Base-by-base conservation (phyloP, 23 tunicate species). In the Corella eumyota region DNA sequence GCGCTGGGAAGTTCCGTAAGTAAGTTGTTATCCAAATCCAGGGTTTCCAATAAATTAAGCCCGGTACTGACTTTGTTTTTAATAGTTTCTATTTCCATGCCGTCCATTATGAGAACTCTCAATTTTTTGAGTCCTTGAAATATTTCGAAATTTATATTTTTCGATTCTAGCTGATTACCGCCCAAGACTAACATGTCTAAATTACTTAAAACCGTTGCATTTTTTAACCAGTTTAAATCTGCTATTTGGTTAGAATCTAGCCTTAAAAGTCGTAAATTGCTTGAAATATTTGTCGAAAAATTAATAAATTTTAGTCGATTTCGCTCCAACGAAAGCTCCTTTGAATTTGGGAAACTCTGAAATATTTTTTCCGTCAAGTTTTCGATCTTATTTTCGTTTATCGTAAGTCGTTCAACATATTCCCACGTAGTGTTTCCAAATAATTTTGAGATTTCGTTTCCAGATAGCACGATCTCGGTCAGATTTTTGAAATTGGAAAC, bases 11-110 rank as follows among this genome's bases (percentile, higher is more conserved):
- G 33, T 20, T 19, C 34, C 31, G 34, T 2, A 7, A 69, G 35
- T 9, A 3, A 6, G 60, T 69, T 69, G 54, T 57, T 21, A 55
- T 38, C 55, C 29, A 69, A 58, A 40, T 69, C 54, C 23, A 69
- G 22, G 6, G 5, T 32, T 34, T 69, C 54, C 3, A 69, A 54
- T 21, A 23, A 3, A 5, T 36, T 36, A 2, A 69, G 22, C 32
- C 65, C 75, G 4, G 35, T 31, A 58, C 56, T 56, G 15, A 65
- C 75, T 17, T 57, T 29, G 54, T 57, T 27, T 26, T 69, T 17
- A 24, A 69, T 35, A 3, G 13, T 34, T 2, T 4, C 22, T 4
- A 69, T 36, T 9, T 40, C 34, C 75, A 69, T 69, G 3, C 34
- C 75, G 34, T 57, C 75, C 65, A 58, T 24, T 5, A 22, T 23